Evolutionary conservation across 2,113 vertebrate species (phyloP).

Genomic region (Oncorhynchus keta): DNA sequence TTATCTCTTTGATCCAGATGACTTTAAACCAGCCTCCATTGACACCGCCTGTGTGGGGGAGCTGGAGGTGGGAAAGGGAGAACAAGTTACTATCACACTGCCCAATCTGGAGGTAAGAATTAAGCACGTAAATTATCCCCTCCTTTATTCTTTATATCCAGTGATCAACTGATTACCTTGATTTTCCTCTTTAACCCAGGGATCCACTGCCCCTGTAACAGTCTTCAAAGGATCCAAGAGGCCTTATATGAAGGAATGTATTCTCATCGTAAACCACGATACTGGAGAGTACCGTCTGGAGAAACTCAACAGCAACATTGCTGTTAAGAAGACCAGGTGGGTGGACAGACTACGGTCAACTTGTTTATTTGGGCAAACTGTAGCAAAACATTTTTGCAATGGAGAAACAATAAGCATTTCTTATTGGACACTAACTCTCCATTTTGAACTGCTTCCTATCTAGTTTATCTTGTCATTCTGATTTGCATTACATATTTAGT

Average conservation of each 20-base stretch:
- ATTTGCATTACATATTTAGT: neutral
- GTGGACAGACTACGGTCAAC: neutral
- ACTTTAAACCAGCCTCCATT: slow-evolving; percentile 98
- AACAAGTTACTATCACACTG: slow-evolving; percentile 96
- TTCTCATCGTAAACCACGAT: slow-evolving; percentile 98
- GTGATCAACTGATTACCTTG: neutral
- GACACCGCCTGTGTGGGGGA: slow-evolving; percentile 93
- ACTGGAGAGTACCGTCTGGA: slow-evolving; percentile 97
- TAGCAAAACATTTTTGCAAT: no score
- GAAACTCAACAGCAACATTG: slow-evolving; percentile 97
- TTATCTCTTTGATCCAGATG: slow-evolving; percentile 77
- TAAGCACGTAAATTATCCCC: neutral
- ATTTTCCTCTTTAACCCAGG: slow-evolving; percentile 64
- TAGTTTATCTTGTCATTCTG: neutral
- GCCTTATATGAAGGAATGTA: slow-evolving; percentile 95
- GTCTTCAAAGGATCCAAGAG: slow-evolving; percentile 98
- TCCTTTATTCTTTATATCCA: neutral
- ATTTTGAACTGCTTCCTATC: no score
- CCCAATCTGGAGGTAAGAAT: slow-evolving; percentile 91
- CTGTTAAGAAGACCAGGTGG: slow-evolving; percentile 97
- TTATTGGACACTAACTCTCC: no score
- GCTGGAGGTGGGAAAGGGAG: slow-evolving; percentile 95
- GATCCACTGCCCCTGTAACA: slow-evolving; percentile 90
- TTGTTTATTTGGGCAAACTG: no score
- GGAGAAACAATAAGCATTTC: no score